Evolutionary conservation across 2,888 invertebrate genomes (phyloP).

Genomic region (Maniola hyperantus): DNA sequence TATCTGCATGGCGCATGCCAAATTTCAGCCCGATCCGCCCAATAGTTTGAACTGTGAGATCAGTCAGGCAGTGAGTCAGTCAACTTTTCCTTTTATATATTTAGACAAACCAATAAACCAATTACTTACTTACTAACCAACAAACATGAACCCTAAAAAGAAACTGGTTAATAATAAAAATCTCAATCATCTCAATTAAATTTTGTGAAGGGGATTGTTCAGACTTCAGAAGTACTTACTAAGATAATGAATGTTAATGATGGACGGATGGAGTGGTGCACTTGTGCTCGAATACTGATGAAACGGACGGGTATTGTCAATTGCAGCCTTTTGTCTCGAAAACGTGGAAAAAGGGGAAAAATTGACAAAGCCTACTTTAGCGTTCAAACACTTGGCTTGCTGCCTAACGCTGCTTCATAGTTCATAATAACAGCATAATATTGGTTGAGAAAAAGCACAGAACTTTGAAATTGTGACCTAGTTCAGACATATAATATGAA

Average conservation of each 20-base stretch:
- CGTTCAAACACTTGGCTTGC: constrained; percentile 7
- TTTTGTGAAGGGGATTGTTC: not conserved
- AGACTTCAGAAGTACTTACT: not conserved
- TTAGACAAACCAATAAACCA: no score
- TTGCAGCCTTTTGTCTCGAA: constrained; percentile 14
- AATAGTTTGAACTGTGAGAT: no score
- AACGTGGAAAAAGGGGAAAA: constrained; percentile 6
- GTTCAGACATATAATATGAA: not conserved
- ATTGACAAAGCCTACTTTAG: constrained; percentile 12
- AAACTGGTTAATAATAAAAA: no score
- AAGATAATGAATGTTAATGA: constrained; percentile 11
- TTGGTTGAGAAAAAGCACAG: not conserved
- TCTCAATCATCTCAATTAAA: not conserved
- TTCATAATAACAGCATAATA: constrained; percentile 14
- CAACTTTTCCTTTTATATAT: no score
- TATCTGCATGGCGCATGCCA: no score
- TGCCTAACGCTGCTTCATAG: constrained; percentile 12
- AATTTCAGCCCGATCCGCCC: no score
- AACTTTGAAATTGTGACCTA: not conserved
- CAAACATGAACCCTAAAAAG: no score
- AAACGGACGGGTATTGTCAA: constrained; percentile 15
- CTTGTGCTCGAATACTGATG: not conserved
- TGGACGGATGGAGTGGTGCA: not conserved
- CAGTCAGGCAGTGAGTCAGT: no score
- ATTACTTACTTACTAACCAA: no score